Base-by-base conservation (phyloP, 2,797 vertebrate species). In the Babyrousa celebensis region DNA sequence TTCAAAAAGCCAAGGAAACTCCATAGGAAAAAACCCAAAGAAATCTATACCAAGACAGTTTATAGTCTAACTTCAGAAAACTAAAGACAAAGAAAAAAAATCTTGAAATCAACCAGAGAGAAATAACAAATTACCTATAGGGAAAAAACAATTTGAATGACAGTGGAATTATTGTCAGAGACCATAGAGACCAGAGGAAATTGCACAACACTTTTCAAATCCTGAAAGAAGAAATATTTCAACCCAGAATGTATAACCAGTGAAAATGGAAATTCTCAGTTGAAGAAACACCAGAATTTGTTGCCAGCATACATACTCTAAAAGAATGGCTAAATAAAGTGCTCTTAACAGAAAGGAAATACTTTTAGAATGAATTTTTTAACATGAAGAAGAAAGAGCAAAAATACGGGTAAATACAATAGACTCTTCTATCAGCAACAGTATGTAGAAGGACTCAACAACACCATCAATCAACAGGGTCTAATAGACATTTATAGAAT, bases 221-320 rank as follows among this genome's bases (percentile, higher is more conserved):
- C 48, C 67, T 77, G 67, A 83, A 85, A 85, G 65, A 87, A 68
- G 25, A n/a, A 91, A 65, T 48, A 7, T 84, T 63, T 60, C 36
- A 72, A 84, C n/a, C 62, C 32, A 43, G n/a, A 87, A 89, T 83
- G 85, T 52, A 1, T 62, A 56, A 78, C 75, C 18, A 68, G 54
- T 32, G n/a, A 63, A 48, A 86, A 84, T 85, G n/a, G 56, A 94
- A 94, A 75, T 87, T 86, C 70, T 72, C 43, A 40, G 21, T 21
- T 78, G 65, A 93, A 65, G 27, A 58, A 85, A 85, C 82, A 89
- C 48, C 43, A 72, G 67, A 75, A 36, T 85, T 25, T 85, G 21
- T 82, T 52, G 40, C 27, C 43, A 89, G 27, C 29, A 84, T 65
- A 84, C 72, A 16, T 67, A 1, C 36, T 74, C 32, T 68, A 77